These are phyloP conservation scores for Gorilla gorilla DNA, from an alignment of 2,113 vertebrate species.

Conservation along the genomic window DNA sequence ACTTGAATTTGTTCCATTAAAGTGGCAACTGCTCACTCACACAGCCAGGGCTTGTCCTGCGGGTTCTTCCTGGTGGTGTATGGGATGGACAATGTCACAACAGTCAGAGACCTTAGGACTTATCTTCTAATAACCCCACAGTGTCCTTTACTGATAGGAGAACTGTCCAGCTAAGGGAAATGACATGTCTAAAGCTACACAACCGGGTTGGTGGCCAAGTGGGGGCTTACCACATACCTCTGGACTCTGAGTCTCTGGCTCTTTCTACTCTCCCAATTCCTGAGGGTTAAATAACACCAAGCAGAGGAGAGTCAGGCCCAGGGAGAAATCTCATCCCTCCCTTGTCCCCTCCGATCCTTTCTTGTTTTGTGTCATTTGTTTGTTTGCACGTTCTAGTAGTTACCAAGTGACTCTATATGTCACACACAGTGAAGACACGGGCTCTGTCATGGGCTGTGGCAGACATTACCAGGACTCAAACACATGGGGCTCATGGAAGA, in stretches of 20 bases:
- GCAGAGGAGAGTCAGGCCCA: background rate
- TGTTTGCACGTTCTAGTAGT: background rate
- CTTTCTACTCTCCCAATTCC: background rate
- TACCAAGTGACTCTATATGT: background rate
- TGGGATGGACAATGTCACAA: background rate
- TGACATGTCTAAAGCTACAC: background rate
- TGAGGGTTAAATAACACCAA: no score
- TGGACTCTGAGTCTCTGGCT: background rate
- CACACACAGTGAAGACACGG: background rate
- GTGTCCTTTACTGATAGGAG: background rate
- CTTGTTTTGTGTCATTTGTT: background rate
- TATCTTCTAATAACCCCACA: background rate
- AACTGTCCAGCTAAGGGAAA: background rate
- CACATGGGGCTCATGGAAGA: background rate
- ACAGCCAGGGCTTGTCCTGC: rapidly evolving
- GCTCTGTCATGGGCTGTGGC: background rate
- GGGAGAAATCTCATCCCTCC: background rate
- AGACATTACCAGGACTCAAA: background rate
- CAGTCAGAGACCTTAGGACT: background rate
- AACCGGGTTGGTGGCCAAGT: background rate
- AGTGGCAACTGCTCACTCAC: background rate
- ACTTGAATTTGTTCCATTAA: background rate
- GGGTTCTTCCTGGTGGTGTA: background rate
- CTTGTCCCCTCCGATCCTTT: background rate
- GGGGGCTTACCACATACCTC: background rate